Base-by-base conservation (phyloP, 2,113 vertebrate species). In the Collichthys lucidus region DNA sequence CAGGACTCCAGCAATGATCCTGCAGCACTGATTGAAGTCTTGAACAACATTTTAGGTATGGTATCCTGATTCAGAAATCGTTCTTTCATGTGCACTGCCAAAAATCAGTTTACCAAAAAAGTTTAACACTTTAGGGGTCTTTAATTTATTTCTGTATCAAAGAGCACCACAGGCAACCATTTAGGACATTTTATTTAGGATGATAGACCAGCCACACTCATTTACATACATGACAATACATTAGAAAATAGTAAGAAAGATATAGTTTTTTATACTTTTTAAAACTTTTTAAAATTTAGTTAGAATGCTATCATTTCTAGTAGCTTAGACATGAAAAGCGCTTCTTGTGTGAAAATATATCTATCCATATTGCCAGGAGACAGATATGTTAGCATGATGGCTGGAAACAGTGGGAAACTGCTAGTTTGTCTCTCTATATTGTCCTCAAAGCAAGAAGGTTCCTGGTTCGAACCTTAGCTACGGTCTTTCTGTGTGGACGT, bases 11-110 rank as follows among this genome's bases (percentile, higher is more conserved):
- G 0, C 0, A n/a, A 49, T 20, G 79, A 90, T 50, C 29, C 85
- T 10, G 46, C 62, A 16, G 11, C 44, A 11, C 35, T 95, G 49
- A 4, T 89, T 16, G 4, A 80, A 1, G 3, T 85, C 11, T 77
- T 93, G 88, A 82, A 86, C 15, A 79, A 6, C 6, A 68, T 94
- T 50, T 26, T 93, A 15, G 89, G 95, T 96, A 88, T 6, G 92
- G 49, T 20, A 17, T 35, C 14, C 10, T 20, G 4, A 31, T 42
- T 42, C 50, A 72, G 17, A 3, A 17, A 74, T 15, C 16, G 8
- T 11, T 64, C 3, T 47, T 5, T 47, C 0, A 11, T 22, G 5
- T 24, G 1, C 7, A n/a, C 2, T 55, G 12, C 7, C 35, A 55
- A 55, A 46, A 59, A 59, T 14, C 10, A 47, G 5, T 63, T 63